Percentiles rank a stretch among this genome's conserved stretches.
Conservation (phyloP, 1,140 invertebrate genomes). For the Diabrotica undecimpunctata region DNA sequence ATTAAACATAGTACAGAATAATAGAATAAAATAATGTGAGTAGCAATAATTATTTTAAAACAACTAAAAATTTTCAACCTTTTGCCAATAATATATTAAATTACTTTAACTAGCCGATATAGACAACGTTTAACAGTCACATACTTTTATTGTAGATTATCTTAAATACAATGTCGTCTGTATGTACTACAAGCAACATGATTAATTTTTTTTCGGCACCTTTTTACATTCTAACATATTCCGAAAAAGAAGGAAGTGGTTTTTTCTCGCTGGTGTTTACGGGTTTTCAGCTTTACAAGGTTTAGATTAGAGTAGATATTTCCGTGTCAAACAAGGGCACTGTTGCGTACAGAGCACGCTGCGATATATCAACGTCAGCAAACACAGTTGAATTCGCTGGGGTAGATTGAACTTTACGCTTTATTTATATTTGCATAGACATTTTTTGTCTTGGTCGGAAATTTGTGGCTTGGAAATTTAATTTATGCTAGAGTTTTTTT, state of each 20-base stretch:
- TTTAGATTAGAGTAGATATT: slow-evolving; percentile 4
- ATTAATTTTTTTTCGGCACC: not conserved
- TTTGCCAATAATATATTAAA: too few species aligned
- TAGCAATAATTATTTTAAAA: too few species aligned
- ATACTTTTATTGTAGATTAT: too few species aligned
- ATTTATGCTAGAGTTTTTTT: slow-evolving; percentile 10
- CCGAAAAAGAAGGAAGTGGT: not conserved
- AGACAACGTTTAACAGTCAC: too few species aligned
- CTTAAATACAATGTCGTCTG: too few species aligned
- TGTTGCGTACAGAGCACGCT: not conserved
- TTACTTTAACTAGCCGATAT: too few species aligned
- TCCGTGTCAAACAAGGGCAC: slow-evolving; percentile 8
- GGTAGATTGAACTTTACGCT: slow-evolving; percentile 17
- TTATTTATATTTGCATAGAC: slow-evolving; percentile 14
- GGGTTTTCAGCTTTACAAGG: slow-evolving; percentile 2
- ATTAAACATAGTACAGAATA: too few species aligned
- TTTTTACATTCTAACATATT: not conserved
- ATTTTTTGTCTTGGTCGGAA: slow-evolving; percentile 12
- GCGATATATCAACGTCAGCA: slow-evolving; percentile 12
- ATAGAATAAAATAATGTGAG: too few species aligned
- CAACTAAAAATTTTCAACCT: too few species aligned
- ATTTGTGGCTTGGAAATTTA: slow-evolving; percentile 11
- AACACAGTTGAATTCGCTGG: slow-evolving; percentile 14
- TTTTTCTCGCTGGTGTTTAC: slow-evolving; percentile 1
- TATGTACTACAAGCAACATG: too few species aligned